A percentile compares a stretch with the other conserved stretches of the same genome.
phyloP scores from a whole-genome alignment of 2,797 vertebrate species.

The Nyctibius grandis region DNA sequence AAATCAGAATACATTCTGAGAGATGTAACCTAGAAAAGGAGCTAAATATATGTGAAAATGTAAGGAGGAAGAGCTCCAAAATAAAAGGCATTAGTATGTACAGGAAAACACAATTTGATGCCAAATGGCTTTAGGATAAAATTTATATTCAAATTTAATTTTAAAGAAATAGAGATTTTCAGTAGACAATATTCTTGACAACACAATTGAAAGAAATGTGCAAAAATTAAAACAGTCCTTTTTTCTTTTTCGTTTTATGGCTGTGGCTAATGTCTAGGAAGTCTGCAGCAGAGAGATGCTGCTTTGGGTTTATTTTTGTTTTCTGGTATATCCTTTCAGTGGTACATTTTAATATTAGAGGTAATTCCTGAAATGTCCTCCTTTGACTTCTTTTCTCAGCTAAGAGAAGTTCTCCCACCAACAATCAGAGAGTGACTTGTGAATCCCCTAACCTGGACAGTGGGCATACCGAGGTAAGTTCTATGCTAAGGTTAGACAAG shows the following conservation, averaged over 20 bases:
- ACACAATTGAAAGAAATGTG: background rate
- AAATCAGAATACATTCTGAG: background rate
- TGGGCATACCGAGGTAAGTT: constrained; percentile 63
- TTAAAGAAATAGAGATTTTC: background rate
- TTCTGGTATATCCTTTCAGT: background rate
- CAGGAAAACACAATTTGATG: background rate
- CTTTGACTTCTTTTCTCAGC: constrained; percentile 74
- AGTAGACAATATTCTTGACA: background rate
- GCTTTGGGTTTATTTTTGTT: background rate
- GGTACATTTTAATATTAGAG: background rate
- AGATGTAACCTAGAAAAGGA: background rate
- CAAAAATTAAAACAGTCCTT: background rate
- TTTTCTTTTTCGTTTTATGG: background rate
- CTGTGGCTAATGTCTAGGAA: background rate
- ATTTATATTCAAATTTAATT: background rate
- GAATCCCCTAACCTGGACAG: constrained; percentile 85
- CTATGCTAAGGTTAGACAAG: background rate
- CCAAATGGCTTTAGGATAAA: background rate
- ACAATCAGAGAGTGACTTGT: constrained; percentile 84
- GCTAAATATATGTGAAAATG: background rate
- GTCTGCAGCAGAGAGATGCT: background rate
- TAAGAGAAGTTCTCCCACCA: constrained; percentile 93
- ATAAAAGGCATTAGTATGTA: background rate
- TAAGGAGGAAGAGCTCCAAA: background rate
- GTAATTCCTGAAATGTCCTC: background rate